Base-by-base conservation (phyloP, 1,140 invertebrate species). In the Halotydeus destructor region DNA sequence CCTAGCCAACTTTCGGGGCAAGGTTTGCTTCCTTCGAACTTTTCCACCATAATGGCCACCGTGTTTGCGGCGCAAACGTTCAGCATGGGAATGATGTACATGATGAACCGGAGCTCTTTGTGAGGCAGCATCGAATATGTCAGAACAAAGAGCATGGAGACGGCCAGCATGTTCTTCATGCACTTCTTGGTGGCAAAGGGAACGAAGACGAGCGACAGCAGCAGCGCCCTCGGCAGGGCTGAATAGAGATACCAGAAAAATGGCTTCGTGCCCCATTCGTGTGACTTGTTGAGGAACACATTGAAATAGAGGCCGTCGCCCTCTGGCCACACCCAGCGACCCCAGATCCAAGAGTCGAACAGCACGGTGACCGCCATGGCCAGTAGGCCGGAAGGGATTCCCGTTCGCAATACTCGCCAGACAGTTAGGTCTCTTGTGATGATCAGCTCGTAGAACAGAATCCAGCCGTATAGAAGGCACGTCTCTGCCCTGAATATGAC, bases 171-270 rank as follows among this genome's bases (percentile, higher is more conserved):
- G 76, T 63, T 51, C 82, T 66, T 42, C 64, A 59, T 53, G 89
- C 81, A 44, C 77, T 60, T 40, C 70, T 69, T 19, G 78, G 58
- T 25, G 86, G 85, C 23, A 88, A 49, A 5, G 83, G 84, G 40
- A 23, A 43, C 16, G 42, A 91, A 63, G 26, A 98, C 61, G 12
- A 85, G 54, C 32, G 84, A 85, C 3, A 75, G 64, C 2, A 74
- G 76, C 52, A 98, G 63, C 3, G 81, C 80, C 45, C 89, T 65
- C 1, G 93, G 93, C 21, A 99, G 59, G 1, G 86, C 93, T 25
- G 88, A 96, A 60, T 89, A 94, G 58, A 96, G 94, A 60, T 99
- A 99, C 94, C 94, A 99, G 8, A 85, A 58, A 60, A 93, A 94
- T 44, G 91, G 93, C 30, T 74, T 79, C 33, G 82, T 91, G 57